phyloP scores from a whole-genome alignment of 1,140 invertebrate genomes.

The Manduca sexta region DNA sequence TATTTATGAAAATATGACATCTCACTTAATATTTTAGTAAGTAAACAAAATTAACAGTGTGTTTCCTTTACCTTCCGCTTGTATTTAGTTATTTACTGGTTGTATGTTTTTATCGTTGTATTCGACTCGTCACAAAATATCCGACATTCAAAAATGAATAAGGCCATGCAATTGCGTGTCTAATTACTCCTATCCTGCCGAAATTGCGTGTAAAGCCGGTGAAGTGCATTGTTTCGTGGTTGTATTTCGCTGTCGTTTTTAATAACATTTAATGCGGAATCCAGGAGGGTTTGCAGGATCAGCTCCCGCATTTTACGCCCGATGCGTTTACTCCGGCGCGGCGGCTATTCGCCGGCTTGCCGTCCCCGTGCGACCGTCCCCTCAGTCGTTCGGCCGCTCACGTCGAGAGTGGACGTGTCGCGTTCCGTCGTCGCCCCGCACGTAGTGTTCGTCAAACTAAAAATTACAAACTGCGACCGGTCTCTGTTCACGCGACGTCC shows the following conservation, averaged over 20 bases:
- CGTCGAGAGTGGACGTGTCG: slow-evolving; percentile 33
- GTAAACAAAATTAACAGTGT: too few species aligned
- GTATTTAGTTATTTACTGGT: too few species aligned
- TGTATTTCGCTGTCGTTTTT: slow-evolving; percentile 1
- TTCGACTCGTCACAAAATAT: too few species aligned
- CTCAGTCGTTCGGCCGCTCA: slow-evolving; percentile 50
- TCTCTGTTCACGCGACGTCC: slow-evolving; percentile 36
- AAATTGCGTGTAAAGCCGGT: too few species aligned
- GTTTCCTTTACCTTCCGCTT: too few species aligned
- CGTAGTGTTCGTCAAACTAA: slow-evolving; percentile 45
- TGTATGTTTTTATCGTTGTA: too few species aligned
- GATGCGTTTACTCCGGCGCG: slow-evolving; percentile 35
- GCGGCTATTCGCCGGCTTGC: slow-evolving; percentile 20
- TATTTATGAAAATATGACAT: too few species aligned
- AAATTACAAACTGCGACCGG: slow-evolving; percentile 41
- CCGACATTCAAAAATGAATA: too few species aligned
- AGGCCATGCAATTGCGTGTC: too few species aligned
- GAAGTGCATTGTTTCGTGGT: too few species aligned
- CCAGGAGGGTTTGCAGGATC: slow-evolving; percentile 23
- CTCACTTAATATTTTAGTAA: too few species aligned
- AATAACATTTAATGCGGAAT: slow-evolving; percentile 26
- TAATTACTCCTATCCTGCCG: too few species aligned
- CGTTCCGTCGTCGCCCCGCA: slow-evolving; percentile 15
- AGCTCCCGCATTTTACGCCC: slow-evolving; percentile 19
- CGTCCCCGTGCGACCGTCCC: slow-evolving; percentile 16